Percentiles rank a stretch among this genome's conserved stretches.
phyloP scores from a whole-genome alignment of 2,888 invertebrate genomes.

The Alentia gelatinosa region DNA sequence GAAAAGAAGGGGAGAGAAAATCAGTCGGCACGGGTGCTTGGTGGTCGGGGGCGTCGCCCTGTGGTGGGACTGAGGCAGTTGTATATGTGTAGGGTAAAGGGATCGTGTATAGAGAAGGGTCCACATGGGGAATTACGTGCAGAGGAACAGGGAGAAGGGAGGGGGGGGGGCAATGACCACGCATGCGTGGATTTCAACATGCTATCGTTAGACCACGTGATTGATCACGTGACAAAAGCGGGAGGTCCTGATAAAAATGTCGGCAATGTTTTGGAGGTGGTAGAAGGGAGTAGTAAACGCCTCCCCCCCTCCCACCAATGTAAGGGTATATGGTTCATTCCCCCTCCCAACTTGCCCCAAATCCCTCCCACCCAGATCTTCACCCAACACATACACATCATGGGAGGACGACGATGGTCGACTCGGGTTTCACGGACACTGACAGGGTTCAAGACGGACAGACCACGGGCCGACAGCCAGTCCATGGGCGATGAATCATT shows the following conservation, averaged over 20 bases:
- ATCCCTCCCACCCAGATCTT: not conserved
- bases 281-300: not conserved
- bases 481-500: not conserved
- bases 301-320: not conserved
- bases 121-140: no score
- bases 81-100: no score
- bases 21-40: not conserved
- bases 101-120: no score
- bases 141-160: no score
- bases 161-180: not conserved
- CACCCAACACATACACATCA: not conserved
- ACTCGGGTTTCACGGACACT: not conserved
- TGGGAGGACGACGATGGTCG: not conserved
- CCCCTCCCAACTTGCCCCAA: not conserved
- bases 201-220: not conserved
- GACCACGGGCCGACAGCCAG: not conserved
- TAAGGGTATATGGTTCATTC: not conserved
- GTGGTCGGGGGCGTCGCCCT: no score
- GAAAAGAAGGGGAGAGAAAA: not conserved
- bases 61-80: no score
- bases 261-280: slow-evolving; percentile 3
- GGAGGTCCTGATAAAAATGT: not conserved
- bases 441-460: not conserved
- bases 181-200: not conserved
- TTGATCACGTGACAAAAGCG: slow-evolving; percentile 11